Percentiles rank a stretch among this genome's conserved stretches.
Conservation (phyloP, 2,113 vertebrate genomes). For the Calidris pugnax region DNA sequence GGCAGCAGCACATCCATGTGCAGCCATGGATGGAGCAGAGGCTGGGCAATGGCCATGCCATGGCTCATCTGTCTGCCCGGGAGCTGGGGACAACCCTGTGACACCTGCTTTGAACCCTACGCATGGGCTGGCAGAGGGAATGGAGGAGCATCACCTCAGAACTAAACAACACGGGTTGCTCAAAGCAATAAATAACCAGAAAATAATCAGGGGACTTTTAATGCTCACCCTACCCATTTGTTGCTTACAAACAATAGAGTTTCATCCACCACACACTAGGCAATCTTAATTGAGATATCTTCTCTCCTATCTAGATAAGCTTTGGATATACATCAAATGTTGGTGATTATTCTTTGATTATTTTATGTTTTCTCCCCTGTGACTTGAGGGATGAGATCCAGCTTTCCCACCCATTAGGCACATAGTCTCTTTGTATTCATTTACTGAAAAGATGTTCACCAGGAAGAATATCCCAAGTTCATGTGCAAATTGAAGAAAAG, state of each 20-base stretch:
- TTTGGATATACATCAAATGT: neutral
- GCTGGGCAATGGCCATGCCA: neutral
- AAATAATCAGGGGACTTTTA: neutral
- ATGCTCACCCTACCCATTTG: neutral
- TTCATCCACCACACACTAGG: neutral
- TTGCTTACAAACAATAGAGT: neutral
- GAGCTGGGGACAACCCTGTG: neutral
- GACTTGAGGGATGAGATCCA: neutral
- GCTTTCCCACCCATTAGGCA: neutral
- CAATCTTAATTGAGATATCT: neutral
- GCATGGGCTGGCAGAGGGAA: neutral
- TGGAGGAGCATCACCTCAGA: neutral
- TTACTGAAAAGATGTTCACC: neutral
- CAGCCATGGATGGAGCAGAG: neutral
- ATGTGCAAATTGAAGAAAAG: neutral
- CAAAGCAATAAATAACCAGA: neutral
- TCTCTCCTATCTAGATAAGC: neutral
- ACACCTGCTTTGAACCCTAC: neutral
- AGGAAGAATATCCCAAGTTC: neutral
- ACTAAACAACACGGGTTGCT: neutral
- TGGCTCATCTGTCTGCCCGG: neutral
- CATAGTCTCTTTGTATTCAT: neutral
- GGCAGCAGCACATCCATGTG: neutral
- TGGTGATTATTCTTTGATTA: neutral
- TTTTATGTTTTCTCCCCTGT: neutral